Base-by-base conservation (phyloP, 53 echinoderm and acorn worm species). In the Holothuria leucospilota region DNA sequence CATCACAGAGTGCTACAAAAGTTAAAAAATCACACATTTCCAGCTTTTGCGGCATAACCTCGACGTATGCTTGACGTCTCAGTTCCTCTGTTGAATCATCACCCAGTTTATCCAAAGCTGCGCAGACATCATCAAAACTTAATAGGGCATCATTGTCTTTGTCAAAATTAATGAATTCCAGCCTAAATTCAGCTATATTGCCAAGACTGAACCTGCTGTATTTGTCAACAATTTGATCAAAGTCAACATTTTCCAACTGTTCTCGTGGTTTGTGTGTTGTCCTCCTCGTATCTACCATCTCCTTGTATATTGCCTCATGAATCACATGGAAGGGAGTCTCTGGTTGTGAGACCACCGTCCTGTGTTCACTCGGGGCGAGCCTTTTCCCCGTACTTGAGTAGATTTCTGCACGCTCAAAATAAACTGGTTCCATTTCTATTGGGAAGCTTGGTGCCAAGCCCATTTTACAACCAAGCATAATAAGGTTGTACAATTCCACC, bases 391-490 rank as follows among this genome's bases (percentile, higher is more conserved):
- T 95, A 75, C 95, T 98, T 20, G 90, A 91, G 89, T 95, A 98
- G 92, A 93, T 83, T 84, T 98, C 98, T 68, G 91, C 84, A 75
- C 93, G 93, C 85, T 98, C 98, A 91, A 95, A 98, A 86, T 88
- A 91, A 51, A 98, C 93, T 49, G 98, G 98, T 87, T 93, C 93
- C 93, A 93, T 93, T 88, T 93, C 90, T 63, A 98, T 95, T 88
- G 98, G 98, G 91, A 95, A 98, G 92, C 95, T 98, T 82, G 95
- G 95, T 92, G 95, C 95, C 91, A 98, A 89, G 90, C 98, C 98
- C 98, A 98, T 98, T 86, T 95, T 94, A 87, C 66, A 77, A 79
- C 71, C 53, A 78, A 78, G 68, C 79, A 79, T 63, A 51, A 78
- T 83, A 64, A 67, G 80, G 80, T 80, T 30, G 61, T 80, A 80